Conservation (phyloP, 2,113 vertebrate genomes). For the Saimiri boliviensis region DNA sequence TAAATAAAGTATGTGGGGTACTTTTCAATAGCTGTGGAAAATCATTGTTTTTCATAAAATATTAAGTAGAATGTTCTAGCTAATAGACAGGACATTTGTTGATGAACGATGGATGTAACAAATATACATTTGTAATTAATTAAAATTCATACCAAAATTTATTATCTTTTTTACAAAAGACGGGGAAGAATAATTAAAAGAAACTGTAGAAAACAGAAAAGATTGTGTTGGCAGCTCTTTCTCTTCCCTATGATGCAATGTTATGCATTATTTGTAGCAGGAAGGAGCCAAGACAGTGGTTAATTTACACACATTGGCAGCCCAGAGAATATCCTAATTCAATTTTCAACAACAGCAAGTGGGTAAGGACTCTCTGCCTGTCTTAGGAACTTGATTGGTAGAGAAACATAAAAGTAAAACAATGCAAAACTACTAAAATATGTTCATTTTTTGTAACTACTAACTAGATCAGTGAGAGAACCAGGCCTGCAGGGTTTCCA, state of each 20-base stretch:
- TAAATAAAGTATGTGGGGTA: not conserved
- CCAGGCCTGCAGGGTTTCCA: not conserved
- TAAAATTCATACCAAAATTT: no score
- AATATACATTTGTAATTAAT: not conserved
- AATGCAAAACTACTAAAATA: not conserved
- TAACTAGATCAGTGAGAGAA: not conserved
- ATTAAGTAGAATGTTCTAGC: not conserved
- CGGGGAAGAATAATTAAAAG: not conserved
- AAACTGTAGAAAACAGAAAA: not conserved
- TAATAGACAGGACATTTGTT: not conserved
- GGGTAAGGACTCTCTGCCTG: not conserved
- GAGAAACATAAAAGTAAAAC: not conserved
- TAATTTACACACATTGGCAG: not conserved
- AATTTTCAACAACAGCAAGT: not conserved
- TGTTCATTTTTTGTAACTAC: not conserved
- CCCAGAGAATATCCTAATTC: not conserved
- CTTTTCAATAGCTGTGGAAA: not conserved
- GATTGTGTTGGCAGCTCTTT: no score
- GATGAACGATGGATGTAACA: not conserved
- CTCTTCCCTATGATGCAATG: not conserved
- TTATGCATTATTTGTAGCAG: not conserved
- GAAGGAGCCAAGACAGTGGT: not conserved
- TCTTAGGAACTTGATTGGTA: not conserved
- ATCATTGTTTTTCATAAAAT: not conserved
- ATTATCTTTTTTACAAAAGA: not conserved